Conservation (phyloP, 23 tunicate species). For the Corella eumyota region DNA sequence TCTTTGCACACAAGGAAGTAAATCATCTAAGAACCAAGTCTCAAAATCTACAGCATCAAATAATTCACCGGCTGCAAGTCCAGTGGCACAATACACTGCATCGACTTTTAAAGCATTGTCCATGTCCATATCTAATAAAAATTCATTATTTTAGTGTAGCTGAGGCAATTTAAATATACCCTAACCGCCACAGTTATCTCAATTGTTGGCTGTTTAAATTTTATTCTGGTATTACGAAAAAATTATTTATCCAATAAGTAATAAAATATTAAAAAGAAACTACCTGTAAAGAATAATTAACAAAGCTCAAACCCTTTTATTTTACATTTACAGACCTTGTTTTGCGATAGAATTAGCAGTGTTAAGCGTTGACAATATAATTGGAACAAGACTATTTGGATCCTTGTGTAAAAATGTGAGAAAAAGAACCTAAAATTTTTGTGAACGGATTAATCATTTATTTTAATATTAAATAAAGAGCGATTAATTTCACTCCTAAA, state of each 20-base stretch:
- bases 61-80: constrained; percentile 60
- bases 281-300: neutral
- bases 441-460: too few species aligned
- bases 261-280: too few species aligned
- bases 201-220: too few species aligned
- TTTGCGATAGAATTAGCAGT: constrained; percentile 2
- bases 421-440: constrained; percentile 42
- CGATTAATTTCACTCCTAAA: too few species aligned
- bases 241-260: too few species aligned
- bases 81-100: constrained; percentile 60
- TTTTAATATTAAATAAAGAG: too few species aligned
- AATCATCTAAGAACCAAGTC: constrained; percentile 29
- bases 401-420: constrained; percentile 26
- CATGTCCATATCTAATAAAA: too few species aligned
- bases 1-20: constrained; percentile 42
- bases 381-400: constrained; percentile 18
- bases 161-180: too few species aligned
- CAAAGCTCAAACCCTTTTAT: too few species aligned
- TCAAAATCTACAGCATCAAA: constrained; percentile 67
- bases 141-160: too few species aligned
- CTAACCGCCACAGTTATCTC: too few species aligned
- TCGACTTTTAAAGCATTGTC: constrained; percentile 34
- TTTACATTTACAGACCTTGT: constrained; percentile 4
- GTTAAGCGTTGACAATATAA: constrained; percentile 13
- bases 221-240: too few species aligned